phyloP scores from a whole-genome alignment of 2,797 vertebrate species.

The Anomalospiza imberbis region DNA sequence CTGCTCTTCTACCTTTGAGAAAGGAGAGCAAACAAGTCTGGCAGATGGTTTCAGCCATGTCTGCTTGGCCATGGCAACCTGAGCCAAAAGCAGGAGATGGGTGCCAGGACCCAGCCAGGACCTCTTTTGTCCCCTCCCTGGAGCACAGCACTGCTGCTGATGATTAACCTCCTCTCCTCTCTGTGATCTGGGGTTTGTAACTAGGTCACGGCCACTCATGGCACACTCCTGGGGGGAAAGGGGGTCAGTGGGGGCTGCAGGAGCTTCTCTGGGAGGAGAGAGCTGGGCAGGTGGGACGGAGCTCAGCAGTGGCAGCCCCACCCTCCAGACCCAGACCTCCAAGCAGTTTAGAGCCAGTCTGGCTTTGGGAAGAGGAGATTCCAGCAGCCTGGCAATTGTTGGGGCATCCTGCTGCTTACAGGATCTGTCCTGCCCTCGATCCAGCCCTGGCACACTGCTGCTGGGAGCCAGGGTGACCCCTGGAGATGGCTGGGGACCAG shows the following conservation, averaged over 20 bases:
- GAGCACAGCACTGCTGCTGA: neutral
- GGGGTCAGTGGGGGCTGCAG: neutral
- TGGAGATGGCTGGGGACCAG: neutral
- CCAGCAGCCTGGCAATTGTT: neutral
- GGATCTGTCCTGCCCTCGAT: neutral
- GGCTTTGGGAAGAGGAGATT: neutral
- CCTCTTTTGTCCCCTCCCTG: neutral
- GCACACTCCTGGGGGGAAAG: neutral
- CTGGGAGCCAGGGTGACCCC: neutral
- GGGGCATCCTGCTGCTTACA: neutral
- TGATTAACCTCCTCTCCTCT: neutral
- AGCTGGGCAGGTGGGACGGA: neutral
- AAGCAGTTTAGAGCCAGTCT: neutral
- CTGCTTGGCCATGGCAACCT: neutral
- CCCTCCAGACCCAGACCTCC: neutral
- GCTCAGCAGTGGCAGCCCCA: neutral
- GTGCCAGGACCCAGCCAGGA: neutral
- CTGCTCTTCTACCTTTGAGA: neutral
- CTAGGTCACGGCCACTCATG: neutral
- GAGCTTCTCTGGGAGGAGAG: neutral
- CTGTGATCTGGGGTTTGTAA: neutral
- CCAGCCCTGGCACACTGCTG: neutral
- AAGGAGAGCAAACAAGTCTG: neutral
- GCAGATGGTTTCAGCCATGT: neutral
- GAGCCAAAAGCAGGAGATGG: neutral